Base-by-base conservation (phyloP, 2,888 invertebrate genomes). In the Pteria penguin region DNA sequence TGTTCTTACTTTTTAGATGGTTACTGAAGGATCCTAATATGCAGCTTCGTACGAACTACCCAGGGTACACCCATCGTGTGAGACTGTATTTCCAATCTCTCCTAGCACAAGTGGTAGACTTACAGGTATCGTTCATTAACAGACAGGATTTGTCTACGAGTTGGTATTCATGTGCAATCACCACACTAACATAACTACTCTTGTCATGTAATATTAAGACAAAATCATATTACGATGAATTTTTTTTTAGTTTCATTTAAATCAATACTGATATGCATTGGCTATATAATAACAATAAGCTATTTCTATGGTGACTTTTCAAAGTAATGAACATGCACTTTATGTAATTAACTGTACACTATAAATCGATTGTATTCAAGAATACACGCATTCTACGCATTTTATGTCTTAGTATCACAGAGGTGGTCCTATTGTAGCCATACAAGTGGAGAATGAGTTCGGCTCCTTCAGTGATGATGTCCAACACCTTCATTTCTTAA, bases 371-470 rank as follows among this genome's bases (percentile, higher is more conserved):
- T 22, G 24, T 55, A 55, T 55, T 33, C n/a, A n/a, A n/a, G n/a
- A n/a, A n/a, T n/a, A n/a, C n/a, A n/a, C n/a, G n/a, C n/a, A n/a
- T n/a, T n/a, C n/a, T n/a, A n/a, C n/a, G n/a, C n/a, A n/a, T n/a
- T n/a, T n/a, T n/a, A n/a, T n/a, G n/a, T n/a, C n/a, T n/a, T 79
- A 90, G 90, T 92, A 93, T 82, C 88, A 90, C 5, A 77, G 83
- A 57, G 93, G 93, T 11, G 94, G 94, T 4, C 93, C 94, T 1
- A 93, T 94, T 74, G 93, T 94, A 76, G 93, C 92, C 11, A 81
- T 88, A 1, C 91, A 91, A 90, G 87, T 94, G 63, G 94, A 94
- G 86, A 94, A 94, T 86, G 94, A 94, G 81, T 93, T 93, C 82
- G 93, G 92, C 4, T 89, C 91, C 22, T 93, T 91, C 82, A 91